phyloP scores from a whole-genome alignment of 2,113 vertebrate species.

The Calyptommatus sinebrachiatus region DNA sequence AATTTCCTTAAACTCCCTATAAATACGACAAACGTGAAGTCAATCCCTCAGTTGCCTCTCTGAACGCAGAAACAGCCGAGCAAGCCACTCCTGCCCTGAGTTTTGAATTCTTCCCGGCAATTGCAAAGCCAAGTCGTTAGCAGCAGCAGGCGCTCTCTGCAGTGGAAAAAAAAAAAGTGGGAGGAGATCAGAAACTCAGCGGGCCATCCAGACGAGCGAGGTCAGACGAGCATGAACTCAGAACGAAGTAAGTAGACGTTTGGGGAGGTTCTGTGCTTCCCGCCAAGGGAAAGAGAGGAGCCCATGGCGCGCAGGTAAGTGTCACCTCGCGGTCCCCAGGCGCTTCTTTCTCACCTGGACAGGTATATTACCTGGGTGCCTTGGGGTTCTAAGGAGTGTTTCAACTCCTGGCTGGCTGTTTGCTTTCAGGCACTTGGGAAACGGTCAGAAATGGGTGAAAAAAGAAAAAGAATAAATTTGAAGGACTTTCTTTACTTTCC shows the following conservation, averaged over 20 bases:
- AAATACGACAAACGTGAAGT: conserved; percentile 51
- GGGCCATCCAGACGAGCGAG: background rate
- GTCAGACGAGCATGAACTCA: conserved; percentile 1
- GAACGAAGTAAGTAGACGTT: conserved; percentile 12
- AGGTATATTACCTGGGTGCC: too few species aligned
- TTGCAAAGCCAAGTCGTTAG: background rate
- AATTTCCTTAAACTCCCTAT: conserved; percentile 56
- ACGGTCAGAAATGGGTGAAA: too few species aligned
- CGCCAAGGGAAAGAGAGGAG: too few species aligned
- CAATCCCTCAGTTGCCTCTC: conserved; percentile 27
- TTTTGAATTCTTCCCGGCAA: background rate
- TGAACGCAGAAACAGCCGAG: conserved; percentile 33
- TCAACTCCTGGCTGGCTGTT: background rate
- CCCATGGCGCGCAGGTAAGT: background rate
- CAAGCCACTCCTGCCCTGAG: background rate
- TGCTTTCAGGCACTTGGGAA: background rate
- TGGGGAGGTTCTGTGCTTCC: background rate
- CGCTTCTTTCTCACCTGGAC: too few species aligned
- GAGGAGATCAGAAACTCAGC: background rate
- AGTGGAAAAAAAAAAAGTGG: background rate
- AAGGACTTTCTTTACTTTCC: too few species aligned
- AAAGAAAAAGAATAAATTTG: too few species aligned
- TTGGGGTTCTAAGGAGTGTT: background rate
- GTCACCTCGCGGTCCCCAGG: background rate
- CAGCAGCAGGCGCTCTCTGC: background rate